Conservation (phyloP, 2,888 invertebrate species). For the Amiota communis region DNA sequence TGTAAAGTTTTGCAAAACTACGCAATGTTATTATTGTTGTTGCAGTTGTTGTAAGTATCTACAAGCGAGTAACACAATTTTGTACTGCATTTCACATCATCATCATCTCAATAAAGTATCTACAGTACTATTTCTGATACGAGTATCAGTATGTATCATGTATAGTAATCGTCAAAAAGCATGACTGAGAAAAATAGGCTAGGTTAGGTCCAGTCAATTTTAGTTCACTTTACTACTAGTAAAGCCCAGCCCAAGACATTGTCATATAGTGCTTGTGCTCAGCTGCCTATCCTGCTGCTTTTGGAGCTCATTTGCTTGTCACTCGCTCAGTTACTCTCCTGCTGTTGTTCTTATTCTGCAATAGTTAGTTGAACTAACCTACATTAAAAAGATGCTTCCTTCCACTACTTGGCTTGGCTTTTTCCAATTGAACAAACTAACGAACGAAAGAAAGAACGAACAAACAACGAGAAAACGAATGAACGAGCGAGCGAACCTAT, state of each 20-base stretch:
- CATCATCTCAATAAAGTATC: neutral
- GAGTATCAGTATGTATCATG: neutral
- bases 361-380: conserved; percentile 18
- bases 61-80: no score
- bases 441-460: neutral
- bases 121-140: neutral
- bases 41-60: no score
- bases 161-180: neutral
- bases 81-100: neutral
- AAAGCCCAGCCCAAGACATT: neutral
- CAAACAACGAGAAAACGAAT: neutral
- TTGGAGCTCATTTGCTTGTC: neutral
- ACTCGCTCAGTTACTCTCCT: neutral
- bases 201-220: conserved; percentile 11
- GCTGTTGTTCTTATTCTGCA: neutral
- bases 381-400: conserved; percentile 22
- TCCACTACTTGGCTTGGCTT: neutral
- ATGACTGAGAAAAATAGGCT: neutral
- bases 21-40: no score
- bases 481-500: neutral
- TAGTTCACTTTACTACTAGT: neutral
- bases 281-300: no score
- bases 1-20: neutral
- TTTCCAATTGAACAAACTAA: neutral
- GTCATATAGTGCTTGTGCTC: neutral